Conservation (phyloP, 2,113 vertebrate species). For the Mixornis gularis region DNA sequence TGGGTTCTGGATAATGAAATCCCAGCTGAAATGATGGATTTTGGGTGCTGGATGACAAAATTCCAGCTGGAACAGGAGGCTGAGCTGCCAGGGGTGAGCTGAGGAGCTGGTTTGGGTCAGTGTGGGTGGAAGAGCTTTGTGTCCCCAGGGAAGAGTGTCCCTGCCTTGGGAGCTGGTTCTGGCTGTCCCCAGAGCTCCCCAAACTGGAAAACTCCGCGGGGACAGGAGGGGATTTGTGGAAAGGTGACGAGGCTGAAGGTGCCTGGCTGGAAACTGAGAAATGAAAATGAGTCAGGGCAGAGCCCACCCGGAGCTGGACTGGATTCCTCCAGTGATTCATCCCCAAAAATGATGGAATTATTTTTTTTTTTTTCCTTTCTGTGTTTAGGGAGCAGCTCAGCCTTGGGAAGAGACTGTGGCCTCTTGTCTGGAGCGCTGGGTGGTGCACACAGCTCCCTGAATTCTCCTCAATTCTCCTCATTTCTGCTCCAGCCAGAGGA, state of each 20-base stretch:
- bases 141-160: neutral
- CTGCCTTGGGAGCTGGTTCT: neutral
- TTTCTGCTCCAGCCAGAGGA: neutral
- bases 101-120: neutral
- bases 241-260: neutral
- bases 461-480: neutral
- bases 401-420: neutral
- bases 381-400: neutral
- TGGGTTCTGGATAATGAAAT: no score
- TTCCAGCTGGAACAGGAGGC: neutral
- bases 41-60: no score
- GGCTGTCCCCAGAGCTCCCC: neutral
- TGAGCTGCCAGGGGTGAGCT: rapidly evolving
- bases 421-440: neutral
- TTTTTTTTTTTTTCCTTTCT: neutral
- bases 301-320: neutral
- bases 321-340: constrained; percentile 8
- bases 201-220: constrained; percentile 9
- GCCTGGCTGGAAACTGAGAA: constrained; percentile 22
- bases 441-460: neutral
- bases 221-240: neutral
- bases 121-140: rapidly evolving
- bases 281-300: neutral
- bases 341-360: neutral
- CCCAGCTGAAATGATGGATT: no score